A percentile compares a stretch with the other conserved stretches of the same genome.
These are phyloP conservation scores for Indri indri DNA, from an alignment of 2,113 vertebrate species.

Conservation along the genomic window DNA sequence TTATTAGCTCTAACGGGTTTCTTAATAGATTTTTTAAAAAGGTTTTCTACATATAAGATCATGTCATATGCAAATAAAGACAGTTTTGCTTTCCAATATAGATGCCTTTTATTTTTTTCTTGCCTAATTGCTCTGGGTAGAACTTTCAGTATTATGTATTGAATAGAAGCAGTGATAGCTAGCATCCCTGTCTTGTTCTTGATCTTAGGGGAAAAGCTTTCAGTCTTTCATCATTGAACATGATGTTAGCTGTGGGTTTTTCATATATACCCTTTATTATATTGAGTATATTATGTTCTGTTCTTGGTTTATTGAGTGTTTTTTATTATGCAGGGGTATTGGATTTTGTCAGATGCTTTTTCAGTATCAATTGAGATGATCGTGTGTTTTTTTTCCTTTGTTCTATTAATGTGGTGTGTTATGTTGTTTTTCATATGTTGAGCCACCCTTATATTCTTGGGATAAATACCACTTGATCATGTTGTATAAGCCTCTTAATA, in stretches of 20 bases:
- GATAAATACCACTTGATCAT: not conserved
- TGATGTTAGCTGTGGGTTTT: not conserved
- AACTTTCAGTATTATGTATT: not conserved
- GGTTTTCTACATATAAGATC: not conserved
- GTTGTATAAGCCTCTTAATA: not conserved
- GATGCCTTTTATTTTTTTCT: constrained; percentile 15
- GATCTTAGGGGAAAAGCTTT: constrained; percentile 6
- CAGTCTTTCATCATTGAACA: not conserved
- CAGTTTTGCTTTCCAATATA: not conserved
- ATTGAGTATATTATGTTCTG: not conserved
- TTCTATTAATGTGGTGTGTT: constrained; percentile 20
- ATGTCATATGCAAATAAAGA: not conserved
- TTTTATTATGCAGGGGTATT: constrained; percentile 32
- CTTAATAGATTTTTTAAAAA: not conserved
- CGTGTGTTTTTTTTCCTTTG: not conserved
- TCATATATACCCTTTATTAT: not conserved
- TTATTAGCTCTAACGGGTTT: not conserved
- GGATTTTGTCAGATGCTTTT: constrained; percentile 34
- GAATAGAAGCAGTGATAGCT: not conserved
- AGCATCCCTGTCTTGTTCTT: not conserved
- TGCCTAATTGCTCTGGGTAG: not conserved
- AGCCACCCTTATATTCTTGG: not conserved
- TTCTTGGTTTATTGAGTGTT: not conserved
- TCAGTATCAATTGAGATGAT: not conserved
- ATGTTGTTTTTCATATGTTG: constrained; percentile 2